A percentile compares a stretch with the other conserved stretches of the same genome.
phyloP scores from a whole-genome alignment of 2,113 vertebrate genomes.

The Spea bombifrons region DNA sequence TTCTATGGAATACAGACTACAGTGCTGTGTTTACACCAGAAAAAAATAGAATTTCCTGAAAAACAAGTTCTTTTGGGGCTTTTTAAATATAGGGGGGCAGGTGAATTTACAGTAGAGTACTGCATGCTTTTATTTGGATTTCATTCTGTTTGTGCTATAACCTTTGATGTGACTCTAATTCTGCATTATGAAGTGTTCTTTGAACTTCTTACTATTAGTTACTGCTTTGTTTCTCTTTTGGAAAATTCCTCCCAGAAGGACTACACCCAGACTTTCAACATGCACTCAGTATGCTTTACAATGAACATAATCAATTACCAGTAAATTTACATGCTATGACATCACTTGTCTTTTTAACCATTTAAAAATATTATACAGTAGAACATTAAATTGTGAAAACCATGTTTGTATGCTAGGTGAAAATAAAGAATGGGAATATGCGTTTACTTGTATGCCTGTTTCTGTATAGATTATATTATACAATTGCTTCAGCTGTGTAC shows the following conservation, averaged over 20 bases:
- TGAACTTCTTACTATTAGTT: constrained; percentile 4
- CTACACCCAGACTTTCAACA: constrained; percentile 1
- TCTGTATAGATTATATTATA: too few relatives aligned
- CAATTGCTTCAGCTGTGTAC: too few relatives aligned
- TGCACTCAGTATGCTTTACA: not conserved
- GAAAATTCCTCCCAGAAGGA: not conserved
- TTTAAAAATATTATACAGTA: not conserved
- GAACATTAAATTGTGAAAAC: too few relatives aligned
- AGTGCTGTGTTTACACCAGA: not conserved
- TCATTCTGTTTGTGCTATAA: not conserved
- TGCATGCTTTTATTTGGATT: not conserved
- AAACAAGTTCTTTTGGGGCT: not conserved
- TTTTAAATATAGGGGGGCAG: not conserved
- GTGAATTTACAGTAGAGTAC: not conserved
- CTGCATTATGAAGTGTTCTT: not conserved
- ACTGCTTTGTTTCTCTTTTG: not conserved
- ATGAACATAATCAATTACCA: not conserved
- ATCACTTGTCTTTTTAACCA: too few relatives aligned
- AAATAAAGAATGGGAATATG: too few relatives aligned
- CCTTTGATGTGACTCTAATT: constrained; percentile 1
- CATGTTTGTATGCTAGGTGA: too few relatives aligned
- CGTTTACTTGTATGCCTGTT: too few relatives aligned
- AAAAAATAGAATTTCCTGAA: not conserved
- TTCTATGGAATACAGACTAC: too few relatives aligned
- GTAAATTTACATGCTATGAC: not conserved